Evolutionary conservation across 2,888 invertebrate genomes (phyloP).

Genomic region (Synergus laeviventris): DNA sequence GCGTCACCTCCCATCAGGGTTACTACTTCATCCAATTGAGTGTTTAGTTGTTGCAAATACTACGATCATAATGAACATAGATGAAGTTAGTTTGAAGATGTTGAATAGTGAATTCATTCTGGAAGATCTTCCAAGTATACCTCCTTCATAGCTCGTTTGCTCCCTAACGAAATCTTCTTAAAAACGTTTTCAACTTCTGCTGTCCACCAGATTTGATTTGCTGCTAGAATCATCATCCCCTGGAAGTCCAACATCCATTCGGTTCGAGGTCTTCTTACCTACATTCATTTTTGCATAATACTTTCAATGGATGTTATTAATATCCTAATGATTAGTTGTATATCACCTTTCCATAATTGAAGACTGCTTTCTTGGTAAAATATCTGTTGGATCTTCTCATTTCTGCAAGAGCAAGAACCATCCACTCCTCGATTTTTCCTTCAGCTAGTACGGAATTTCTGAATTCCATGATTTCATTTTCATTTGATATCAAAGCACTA

Average conservation of each 20-base stretch:
- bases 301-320: constrained; percentile 20
- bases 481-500: constrained; percentile 90
- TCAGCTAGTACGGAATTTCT: constrained; percentile 83
- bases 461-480: constrained; percentile 93
- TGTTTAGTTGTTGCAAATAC: constrained; percentile 87
- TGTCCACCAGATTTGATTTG: constrained; percentile 97
- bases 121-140: constrained; percentile 52
- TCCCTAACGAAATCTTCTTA: constrained; percentile 82
- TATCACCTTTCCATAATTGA: constrained; percentile 88
- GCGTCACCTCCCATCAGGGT: constrained; percentile 70
- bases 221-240: constrained; percentile 91
- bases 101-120: background rate
- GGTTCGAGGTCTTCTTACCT: constrained; percentile 78
- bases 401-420: constrained; percentile 89
- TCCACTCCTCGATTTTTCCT: constrained; percentile 94
- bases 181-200: constrained; percentile 96
- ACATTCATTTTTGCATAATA: background rate
- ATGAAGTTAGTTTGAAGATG: background rate
- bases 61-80: constrained; percentile 44
- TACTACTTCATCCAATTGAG: constrained; percentile 90
- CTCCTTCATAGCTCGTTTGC: constrained; percentile 93
- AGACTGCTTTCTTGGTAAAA: constrained; percentile 91
- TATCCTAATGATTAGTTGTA: constrained; percentile 50
- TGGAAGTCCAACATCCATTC: constrained; percentile 94
- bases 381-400: constrained; percentile 91